These are phyloP conservation scores for Papilio helenus DNA, from an alignment of 1,140 invertebrate species.

Conservation along the genomic window DNA sequence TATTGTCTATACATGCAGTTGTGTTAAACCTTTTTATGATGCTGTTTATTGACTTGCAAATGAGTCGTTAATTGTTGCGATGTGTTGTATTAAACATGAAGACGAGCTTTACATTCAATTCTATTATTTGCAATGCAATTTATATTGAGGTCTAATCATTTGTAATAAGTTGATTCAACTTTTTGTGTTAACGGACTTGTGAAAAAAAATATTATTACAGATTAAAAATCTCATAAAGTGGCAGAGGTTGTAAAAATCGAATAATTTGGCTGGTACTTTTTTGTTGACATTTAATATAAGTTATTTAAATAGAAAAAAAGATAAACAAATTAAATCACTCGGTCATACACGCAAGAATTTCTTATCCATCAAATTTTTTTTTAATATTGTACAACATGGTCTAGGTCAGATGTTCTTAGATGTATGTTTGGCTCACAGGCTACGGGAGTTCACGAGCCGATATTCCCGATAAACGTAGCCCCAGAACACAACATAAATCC, in stretches of 20 bases:
- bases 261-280: too few relatives aligned
- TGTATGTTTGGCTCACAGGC: background rate
- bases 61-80: background rate
- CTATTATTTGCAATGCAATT: background rate
- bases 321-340: too few relatives aligned
- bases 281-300: too few relatives aligned
- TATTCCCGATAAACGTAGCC: constrained; percentile 50
- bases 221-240: too few relatives aligned
- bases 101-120: background rate
- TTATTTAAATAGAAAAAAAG: too few relatives aligned
- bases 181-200: too few relatives aligned
- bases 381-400: background rate
- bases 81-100: background rate
- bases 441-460: constrained; percentile 16
- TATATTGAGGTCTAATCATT: background rate
- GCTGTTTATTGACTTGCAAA: constrained; percentile 6
- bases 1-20: background rate
- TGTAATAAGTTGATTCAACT: background rate
- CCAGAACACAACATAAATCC: constrained; percentile 50
- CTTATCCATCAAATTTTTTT: background rate
- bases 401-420: constrained; percentile 14
- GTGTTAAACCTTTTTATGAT: background rate
- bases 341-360: background rate
- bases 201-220: too few relatives aligned
- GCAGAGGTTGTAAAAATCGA: too few relatives aligned